A percentile compares a stretch with the other conserved stretches of the same genome.
Evolutionary conservation across 2,113 vertebrate species (phyloP).

Genomic region (Lophotis ruficrista): DNA sequence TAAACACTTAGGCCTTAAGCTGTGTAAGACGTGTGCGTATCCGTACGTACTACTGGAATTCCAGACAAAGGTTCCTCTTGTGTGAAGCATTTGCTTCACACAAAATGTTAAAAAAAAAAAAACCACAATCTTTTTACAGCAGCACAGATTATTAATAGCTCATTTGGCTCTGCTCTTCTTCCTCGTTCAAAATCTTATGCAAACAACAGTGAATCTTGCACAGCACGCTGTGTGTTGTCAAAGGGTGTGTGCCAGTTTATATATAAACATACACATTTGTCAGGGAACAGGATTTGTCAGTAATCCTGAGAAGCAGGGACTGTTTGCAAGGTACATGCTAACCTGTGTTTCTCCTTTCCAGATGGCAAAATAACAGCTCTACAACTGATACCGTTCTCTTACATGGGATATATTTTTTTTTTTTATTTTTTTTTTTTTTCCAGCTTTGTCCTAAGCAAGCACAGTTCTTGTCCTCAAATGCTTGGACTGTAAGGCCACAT

Average conservation of each 20-base stretch:
- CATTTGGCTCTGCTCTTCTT: background rate
- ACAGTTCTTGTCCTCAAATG: background rate
- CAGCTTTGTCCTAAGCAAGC: background rate
- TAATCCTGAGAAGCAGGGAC: background rate
- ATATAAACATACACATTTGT: background rate
- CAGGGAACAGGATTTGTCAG: constrained; percentile 8
- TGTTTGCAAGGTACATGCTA: background rate
- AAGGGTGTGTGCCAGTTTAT: constrained; percentile 41
- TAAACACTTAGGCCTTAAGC: background rate
- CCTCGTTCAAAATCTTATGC: background rate
- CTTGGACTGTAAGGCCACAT: background rate
- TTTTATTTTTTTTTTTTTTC: too few relatives aligned
- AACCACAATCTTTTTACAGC: background rate
- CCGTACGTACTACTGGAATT: background rate
- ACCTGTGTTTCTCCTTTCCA: background rate
- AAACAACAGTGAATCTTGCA: background rate
- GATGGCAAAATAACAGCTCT: background rate
- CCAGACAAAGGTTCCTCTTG: background rate
- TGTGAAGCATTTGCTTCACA: background rate
- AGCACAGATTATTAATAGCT: background rate
- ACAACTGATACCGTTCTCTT: background rate
- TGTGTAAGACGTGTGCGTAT: background rate
- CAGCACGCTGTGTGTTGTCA: background rate
- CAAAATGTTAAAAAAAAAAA: background rate
- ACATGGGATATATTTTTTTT: background rate